These are phyloP conservation scores for Nycticebus coucang DNA, from an alignment of 2,113 vertebrate genomes.

Conservation along the genomic window DNA sequence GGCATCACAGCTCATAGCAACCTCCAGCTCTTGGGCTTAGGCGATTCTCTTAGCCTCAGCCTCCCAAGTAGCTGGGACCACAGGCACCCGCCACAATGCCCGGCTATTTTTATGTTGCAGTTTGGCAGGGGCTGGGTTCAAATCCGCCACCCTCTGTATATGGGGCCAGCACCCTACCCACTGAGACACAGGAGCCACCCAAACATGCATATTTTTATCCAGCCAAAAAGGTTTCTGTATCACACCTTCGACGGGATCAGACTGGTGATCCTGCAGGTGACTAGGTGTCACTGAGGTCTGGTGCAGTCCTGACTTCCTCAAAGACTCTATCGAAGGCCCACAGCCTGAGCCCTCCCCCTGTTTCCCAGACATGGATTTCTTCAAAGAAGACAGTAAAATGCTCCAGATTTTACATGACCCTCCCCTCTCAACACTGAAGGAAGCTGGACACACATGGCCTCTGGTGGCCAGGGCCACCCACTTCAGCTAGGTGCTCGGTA, in stretches of 20 bases:
- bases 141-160: too few relatives aligned
- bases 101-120: too few relatives aligned
- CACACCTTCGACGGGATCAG: accelerated
- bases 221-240: accelerated
- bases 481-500: too few relatives aligned
- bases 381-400: background rate
- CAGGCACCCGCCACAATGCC: too few relatives aligned
- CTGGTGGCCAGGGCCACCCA: background rate
- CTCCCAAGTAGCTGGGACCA: too few relatives aligned
- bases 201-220: too few relatives aligned
- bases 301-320: background rate
- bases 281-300: accelerated
- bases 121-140: too few relatives aligned
- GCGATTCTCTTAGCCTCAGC: too few relatives aligned
- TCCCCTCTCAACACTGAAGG: background rate
- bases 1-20: too few relatives aligned
- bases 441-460: accelerated
- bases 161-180: too few relatives aligned
- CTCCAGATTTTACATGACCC: background rate
- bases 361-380: background rate
- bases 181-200: too few relatives aligned
- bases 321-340: background rate
- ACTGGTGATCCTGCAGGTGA: accelerated
- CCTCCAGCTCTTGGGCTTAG: too few relatives aligned
- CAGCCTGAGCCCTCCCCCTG: background rate